phyloP scores from a whole-genome alignment of 2,113 vertebrate genomes.

The Lepisosteus osseus region DNA sequence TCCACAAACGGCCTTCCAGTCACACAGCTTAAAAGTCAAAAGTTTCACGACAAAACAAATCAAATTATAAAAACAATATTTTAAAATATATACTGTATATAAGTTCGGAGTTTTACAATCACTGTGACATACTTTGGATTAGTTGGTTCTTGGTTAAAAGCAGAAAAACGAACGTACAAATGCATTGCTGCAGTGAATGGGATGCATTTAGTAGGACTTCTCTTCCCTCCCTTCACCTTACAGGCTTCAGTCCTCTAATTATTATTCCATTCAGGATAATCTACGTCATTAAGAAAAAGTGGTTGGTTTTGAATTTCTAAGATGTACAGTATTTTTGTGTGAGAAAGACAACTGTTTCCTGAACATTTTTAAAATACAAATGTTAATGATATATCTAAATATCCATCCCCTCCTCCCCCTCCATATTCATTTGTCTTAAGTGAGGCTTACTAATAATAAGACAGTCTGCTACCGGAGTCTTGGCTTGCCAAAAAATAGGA shows the following conservation, averaged over 20 bases:
- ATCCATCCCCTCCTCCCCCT: neutral
- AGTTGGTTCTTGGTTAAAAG: constrained; percentile 28
- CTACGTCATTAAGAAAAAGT: too few species aligned
- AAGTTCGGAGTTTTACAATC: too few species aligned
- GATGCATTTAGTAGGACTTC: constrained; percentile 14
- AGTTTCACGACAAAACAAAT: neutral
- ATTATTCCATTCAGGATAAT: too few species aligned
- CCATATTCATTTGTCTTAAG: neutral
- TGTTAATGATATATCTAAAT: too few species aligned
- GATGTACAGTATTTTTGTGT: too few species aligned
- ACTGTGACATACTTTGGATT: neutral
- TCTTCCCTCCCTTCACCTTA: constrained; percentile 26
- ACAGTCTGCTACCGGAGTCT: constrained; percentile 24
- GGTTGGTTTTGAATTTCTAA: too few species aligned
- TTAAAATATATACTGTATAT: too few species aligned
- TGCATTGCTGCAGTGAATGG: too few species aligned
- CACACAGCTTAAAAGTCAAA: constrained; percentile 31
- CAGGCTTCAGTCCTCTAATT: too few species aligned
- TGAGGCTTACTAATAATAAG: constrained; percentile 16
- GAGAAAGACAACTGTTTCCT: too few species aligned
- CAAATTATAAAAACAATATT: constrained; percentile 7
- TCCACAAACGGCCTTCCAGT: constrained; percentile 23
- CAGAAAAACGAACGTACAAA: constrained; percentile 9
- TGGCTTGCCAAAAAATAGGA: constrained; percentile 30
- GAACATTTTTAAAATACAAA: too few species aligned